These are phyloP conservation scores for Lithophane socia DNA, from an alignment of 2,888 invertebrate species.

Conservation along the genomic window DNA sequence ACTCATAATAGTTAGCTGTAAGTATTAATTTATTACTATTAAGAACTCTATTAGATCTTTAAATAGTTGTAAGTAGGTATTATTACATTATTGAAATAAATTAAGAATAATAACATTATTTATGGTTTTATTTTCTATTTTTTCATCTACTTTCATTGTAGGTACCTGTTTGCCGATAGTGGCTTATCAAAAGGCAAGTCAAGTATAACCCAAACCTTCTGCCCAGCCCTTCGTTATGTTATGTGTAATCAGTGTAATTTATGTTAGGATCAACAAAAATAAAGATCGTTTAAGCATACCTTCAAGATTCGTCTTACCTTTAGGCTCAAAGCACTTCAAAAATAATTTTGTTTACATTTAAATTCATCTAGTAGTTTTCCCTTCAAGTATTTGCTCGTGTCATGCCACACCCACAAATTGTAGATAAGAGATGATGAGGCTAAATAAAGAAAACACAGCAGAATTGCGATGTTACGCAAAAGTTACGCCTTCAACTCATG, in stretches of 20 bases:
- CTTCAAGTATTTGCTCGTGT: background rate
- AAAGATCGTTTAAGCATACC: background rate
- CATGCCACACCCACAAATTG: background rate
- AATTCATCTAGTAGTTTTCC: background rate
- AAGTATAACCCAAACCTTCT: no score
- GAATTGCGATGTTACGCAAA: background rate
- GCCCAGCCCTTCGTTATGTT: no score
- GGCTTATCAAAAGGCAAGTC: background rate
- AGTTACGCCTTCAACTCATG: background rate
- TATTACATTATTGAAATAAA: constrained; percentile 32
- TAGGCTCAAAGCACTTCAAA: background rate
- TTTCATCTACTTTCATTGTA: background rate
- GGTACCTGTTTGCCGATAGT: background rate
- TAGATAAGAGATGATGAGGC: constrained; percentile 3
- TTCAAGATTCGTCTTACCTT: background rate
- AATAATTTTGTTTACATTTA: background rate
- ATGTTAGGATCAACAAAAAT: background rate
- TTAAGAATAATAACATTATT: background rate
- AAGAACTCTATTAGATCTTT: constrained; percentile 47
- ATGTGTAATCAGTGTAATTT: no score
- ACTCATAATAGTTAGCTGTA: constrained; percentile 6
- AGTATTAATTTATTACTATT: constrained; percentile 32
- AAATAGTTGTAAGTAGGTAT: constrained; percentile 47
- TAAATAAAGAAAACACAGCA: background rate
- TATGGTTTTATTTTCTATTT: background rate